phyloP scores from a whole-genome alignment of 2,888 invertebrate species.

The Deilephila porcellus region DNA sequence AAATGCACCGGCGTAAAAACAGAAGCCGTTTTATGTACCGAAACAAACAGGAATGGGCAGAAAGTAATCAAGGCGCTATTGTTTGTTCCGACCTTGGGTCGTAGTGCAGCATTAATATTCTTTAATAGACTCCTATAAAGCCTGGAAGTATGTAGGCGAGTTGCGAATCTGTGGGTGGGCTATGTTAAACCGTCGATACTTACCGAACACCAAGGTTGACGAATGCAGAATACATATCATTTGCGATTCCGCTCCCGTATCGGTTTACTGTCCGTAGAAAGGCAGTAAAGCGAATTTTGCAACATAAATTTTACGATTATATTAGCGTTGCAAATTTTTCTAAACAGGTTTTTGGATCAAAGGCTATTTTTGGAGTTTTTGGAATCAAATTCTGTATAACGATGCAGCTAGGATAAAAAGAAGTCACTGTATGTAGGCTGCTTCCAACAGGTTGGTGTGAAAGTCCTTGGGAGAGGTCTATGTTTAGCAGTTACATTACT shows the following conservation, averaged over 20 bases:
- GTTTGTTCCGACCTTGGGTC: slow-evolving; percentile 58
- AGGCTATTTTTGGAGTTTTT: not conserved
- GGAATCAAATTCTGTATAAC: not conserved
- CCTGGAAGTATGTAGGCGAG: slow-evolving; percentile 62
- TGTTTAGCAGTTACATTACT: no score
- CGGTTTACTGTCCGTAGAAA: slow-evolving; percentile 27
- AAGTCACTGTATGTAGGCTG: not conserved
- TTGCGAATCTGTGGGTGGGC: slow-evolving; percentile 65
- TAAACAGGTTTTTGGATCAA: not conserved
- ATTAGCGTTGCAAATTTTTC: slow-evolving; percentile 5
- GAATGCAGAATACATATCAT: slow-evolving; percentile 64
- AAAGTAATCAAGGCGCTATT: slow-evolving; percentile 72
- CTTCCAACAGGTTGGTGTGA: no score
- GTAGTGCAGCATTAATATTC: slow-evolving; percentile 72
- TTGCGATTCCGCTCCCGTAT: slow-evolving; percentile 29
- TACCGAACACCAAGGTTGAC: slow-evolving; percentile 56
- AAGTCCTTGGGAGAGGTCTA: no score
- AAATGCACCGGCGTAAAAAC: slow-evolving; percentile 33
- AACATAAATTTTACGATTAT: slow-evolving; percentile 15
- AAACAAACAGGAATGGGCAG: slow-evolving; percentile 58
- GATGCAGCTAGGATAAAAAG: not conserved
- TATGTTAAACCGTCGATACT: slow-evolving; percentile 57
- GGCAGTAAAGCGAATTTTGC: slow-evolving; percentile 29
- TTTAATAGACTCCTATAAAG: slow-evolving; percentile 56
- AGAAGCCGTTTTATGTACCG: slow-evolving; percentile 41